Evolutionary conservation across 2,888 invertebrate species (phyloP).

Genomic region (Neoitamus cyanurus): DNA sequence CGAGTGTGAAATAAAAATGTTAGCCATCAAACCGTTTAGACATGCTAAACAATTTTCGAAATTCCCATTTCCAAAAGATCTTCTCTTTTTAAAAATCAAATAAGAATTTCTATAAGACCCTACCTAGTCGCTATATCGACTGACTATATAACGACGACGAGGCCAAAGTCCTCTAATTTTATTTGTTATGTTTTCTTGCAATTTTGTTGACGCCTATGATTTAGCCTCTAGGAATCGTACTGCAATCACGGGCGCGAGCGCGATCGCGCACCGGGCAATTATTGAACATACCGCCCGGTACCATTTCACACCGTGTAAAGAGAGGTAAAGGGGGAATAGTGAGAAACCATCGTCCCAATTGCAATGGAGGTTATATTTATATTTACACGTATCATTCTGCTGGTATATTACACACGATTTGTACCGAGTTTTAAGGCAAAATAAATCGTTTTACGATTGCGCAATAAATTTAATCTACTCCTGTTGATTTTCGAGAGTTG

Average conservation of each 20-base stretch:
- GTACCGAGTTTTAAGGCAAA: neutral
- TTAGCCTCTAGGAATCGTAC: conserved; percentile 9
- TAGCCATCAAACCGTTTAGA: too few species aligned
- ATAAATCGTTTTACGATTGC: conserved; percentile 21
- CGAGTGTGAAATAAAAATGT: too few species aligned
- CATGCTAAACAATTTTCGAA: too few species aligned
- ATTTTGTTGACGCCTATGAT: conserved; percentile 20
- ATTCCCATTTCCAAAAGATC: neutral
- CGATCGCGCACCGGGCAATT: neutral
- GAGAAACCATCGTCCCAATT: neutral
- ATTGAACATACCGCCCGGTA: neutral
- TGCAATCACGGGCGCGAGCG: neutral
- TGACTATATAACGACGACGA: neutral
- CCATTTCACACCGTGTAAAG: neutral
- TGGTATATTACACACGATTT: neutral
- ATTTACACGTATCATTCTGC: neutral
- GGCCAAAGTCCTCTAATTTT: neutral
- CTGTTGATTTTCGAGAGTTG: too few species aligned
- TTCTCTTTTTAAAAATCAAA: too few species aligned
- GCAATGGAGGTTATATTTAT: neutral
- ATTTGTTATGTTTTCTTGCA: neutral
- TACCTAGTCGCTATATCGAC: neutral
- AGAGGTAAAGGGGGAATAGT: neutral
- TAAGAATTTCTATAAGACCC: too few species aligned
- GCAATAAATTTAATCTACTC: conserved; percentile 13